Conservation (phyloP, 2,113 vertebrate species). For the Columba janthina region DNA sequence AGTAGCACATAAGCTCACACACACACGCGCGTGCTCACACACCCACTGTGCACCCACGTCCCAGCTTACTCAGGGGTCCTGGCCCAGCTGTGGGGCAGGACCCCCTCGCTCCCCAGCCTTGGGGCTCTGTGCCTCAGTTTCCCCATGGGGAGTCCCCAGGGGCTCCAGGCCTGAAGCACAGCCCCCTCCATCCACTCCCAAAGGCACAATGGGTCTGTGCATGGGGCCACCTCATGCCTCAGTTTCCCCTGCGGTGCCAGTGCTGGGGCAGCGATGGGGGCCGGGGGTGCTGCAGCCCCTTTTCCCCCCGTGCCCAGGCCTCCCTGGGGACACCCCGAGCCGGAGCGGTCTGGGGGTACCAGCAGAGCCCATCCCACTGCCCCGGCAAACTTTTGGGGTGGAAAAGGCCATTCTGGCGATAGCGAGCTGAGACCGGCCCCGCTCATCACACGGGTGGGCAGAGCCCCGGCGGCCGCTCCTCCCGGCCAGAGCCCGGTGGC, state of each 20-base stretch:
- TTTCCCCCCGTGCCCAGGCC: fast-evolving
- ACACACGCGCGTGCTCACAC: not conserved
- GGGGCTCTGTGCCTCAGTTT: not conserved
- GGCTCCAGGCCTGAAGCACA: not conserved
- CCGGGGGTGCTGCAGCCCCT: not conserved
- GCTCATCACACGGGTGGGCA: not conserved
- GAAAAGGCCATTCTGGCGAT: not conserved
- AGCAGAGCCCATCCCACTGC: not conserved
- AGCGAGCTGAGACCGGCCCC: not conserved
- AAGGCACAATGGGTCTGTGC: fast-evolving
- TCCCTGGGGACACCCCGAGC: not conserved
- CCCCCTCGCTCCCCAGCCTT: not conserved
- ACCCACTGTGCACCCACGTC: fast-evolving
- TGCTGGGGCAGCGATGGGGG: not conserved
- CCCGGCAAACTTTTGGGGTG: conserved; percentile 28
- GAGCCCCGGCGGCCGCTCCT: not conserved
- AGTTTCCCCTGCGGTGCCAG: not conserved
- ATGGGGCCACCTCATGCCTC: not conserved
- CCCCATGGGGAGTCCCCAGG: not conserved
- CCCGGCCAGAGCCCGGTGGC: not conserved
- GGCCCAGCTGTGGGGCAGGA: not conserved
- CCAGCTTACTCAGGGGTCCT: fast-evolving
- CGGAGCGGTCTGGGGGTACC: too few species aligned
- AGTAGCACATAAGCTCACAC: not conserved
- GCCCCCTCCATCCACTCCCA: not conserved